Evolutionary conservation across 2,888 invertebrate genomes (phyloP), one percentile per base, ranked within the genome.

Genomic region (Tholera decimalis): DNA sequence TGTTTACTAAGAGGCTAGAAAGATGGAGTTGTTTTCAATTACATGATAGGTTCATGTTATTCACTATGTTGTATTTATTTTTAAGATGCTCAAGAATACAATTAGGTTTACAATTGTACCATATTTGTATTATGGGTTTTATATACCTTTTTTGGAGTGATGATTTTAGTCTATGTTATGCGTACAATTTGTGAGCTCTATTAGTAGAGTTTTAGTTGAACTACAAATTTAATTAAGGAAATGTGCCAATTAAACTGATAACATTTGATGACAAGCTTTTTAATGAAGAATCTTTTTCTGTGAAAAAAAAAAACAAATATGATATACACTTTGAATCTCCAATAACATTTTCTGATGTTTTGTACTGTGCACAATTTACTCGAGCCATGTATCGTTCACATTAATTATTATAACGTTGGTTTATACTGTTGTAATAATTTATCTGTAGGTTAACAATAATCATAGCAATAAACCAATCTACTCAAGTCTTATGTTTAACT

Each of bases 401-500:
- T 30, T 15, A 7, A 51, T 33, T 30, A 8, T 35, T 0, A 15
- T 15, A 35, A 26, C n/a, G 5, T 69, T 63, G 49, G 60, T 63
- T 68, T 62, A 9, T 53, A 73, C 33, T 64, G 46, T 49, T 54
- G n/a, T 57, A 58, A 59, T 73, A 26, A 43, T 65, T 71, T 37
- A 64, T 39, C 50, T 22, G 20, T 73, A 73, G 44, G 33, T 28
- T 57, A 64, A 59, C 41, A 46, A 58, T 77, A 72, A 53, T 22
- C 11, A 54, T 78, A 78, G 70, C 62, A 73, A 62, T 73, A 79
- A 66, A 53, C 44, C 24, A 28, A 54, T 61, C 56, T 72, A 68
- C 59, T 71, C 54, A 59, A 68, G 26, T 79, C 75, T 77, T 82
- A 73, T 64, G 77, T 79, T n/a, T 77, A 76, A 57, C 78, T 68